Percentiles rank a stretch among this genome's conserved stretches.
Evolutionary conservation across 2,797 vertebrate species (phyloP).

Genomic region (Darevskia nairensis): DNA sequence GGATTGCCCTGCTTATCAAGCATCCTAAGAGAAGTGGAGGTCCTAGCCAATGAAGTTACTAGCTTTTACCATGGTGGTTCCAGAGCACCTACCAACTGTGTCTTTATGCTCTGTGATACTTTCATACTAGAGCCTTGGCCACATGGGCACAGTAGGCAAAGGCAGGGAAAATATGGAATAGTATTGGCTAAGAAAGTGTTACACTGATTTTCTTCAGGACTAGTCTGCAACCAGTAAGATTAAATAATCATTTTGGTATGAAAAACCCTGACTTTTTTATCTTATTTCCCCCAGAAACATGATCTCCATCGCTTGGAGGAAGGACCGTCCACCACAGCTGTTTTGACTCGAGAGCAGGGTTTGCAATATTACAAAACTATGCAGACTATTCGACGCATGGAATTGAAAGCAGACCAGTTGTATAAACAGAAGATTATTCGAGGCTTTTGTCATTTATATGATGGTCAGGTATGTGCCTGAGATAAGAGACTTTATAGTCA

Average conservation of each 20-base stretch:
- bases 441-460: slow-evolving; percentile 97
- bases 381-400: slow-evolving; percentile 96
- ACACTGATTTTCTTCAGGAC: neutral
- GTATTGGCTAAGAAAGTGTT: neutral
- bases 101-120: neutral
- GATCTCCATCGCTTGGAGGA: slow-evolving; percentile 91
- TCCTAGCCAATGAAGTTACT: neutral
- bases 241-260: neutral
- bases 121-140: neutral
- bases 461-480: slow-evolving; percentile 87
- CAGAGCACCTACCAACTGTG: neutral
- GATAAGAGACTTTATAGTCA: neutral
- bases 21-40: neutral
- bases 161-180: neutral
- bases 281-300: slow-evolving; percentile 83
- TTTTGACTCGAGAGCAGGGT: slow-evolving; percentile 93
- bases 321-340: slow-evolving; percentile 82
- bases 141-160: neutral
- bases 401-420: slow-evolving; percentile 97
- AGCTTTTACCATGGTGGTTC: neutral
- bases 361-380: slow-evolving; percentile 93
- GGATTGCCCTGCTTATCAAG: neutral
- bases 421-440: slow-evolving; percentile 99
- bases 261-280: rapidly evolving
- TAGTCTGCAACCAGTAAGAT: neutral